Conservation (phyloP, 2,113 vertebrate genomes). For the Pelmatolapia mariae region DNA sequence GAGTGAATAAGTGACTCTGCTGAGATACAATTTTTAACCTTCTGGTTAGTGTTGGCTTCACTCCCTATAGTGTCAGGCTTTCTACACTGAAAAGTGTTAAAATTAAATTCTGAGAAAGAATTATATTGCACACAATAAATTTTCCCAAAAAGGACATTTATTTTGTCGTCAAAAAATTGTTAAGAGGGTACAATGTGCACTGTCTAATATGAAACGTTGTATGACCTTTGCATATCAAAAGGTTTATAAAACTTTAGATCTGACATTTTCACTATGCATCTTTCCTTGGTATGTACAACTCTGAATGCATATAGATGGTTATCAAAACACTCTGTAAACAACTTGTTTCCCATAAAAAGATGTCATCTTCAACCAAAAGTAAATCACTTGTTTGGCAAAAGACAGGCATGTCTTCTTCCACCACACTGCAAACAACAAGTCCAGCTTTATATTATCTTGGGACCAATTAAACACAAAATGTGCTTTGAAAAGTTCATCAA, state of each 20-base stretch:
- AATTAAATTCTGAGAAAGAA: background rate
- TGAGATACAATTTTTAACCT: background rate
- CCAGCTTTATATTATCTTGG: accelerated
- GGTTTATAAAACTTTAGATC: too few relatives aligned
- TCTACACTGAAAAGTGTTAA: background rate
- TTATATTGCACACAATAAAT: accelerated
- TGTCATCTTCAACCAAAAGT: background rate
- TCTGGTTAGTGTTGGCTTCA: background rate
- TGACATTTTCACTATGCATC: too few relatives aligned
- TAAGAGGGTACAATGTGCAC: too few relatives aligned
- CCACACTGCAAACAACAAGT: background rate
- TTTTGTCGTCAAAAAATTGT: too few relatives aligned
- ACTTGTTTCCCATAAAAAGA: background rate
- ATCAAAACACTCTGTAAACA: too few relatives aligned
- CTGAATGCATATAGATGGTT: too few relatives aligned
- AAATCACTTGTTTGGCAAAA: background rate
- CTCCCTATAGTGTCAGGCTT: background rate
- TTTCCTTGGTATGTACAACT: too few relatives aligned
- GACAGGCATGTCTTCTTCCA: accelerated
- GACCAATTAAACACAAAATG: background rate
- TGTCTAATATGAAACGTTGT: too few relatives aligned
- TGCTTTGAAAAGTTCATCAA: background rate
- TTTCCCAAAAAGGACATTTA: too few relatives aligned
- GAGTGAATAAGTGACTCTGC: background rate
- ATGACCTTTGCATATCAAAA: too few relatives aligned